phyloP scores from a whole-genome alignment of 1,140 invertebrate species.

The Aphaenogaster ashmeadi region DNA sequence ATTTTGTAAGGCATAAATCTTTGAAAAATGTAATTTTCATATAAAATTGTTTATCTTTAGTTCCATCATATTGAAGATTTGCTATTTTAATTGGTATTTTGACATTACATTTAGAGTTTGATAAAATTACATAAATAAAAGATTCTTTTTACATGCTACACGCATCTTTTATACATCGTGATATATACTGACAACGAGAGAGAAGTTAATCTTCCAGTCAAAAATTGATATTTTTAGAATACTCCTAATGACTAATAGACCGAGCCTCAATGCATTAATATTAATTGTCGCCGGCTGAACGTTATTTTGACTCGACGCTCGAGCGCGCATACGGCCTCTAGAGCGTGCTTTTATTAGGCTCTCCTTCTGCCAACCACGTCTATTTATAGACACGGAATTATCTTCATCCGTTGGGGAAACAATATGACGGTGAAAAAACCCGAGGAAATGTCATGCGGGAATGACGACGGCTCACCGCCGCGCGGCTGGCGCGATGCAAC shows the following conservation, averaged over 20 bases:
- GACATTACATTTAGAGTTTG: not conserved
- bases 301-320: constrained; percentile 60
- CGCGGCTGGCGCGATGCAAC: not conserved
- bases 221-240: not conserved
- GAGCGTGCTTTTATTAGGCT: constrained; percentile 68
- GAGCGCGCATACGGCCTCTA: constrained; percentile 50
- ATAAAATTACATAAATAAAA: not conserved
- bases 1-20: not conserved
- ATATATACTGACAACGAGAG: not conserved
- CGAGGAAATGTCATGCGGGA: constrained; percentile 48
- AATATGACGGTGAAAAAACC: constrained; percentile 64
- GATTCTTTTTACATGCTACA: not conserved
- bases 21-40: not conserved
- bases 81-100: not conserved
- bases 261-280: constrained; percentile 2
- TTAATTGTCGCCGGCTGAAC: constrained; percentile 33
- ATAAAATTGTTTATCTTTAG: not conserved
- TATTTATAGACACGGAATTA: constrained; percentile 77
- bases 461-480: constrained; percentile 41
- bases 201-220: not conserved
- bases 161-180: no score
- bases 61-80: not conserved
- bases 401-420: constrained; percentile 75
- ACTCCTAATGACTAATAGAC: not conserved
- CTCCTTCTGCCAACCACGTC: constrained; percentile 65